Evolutionary conservation across 2,797 vertebrate genomes (phyloP).

Genomic region (Bucorvus abyssinicus): DNA sequence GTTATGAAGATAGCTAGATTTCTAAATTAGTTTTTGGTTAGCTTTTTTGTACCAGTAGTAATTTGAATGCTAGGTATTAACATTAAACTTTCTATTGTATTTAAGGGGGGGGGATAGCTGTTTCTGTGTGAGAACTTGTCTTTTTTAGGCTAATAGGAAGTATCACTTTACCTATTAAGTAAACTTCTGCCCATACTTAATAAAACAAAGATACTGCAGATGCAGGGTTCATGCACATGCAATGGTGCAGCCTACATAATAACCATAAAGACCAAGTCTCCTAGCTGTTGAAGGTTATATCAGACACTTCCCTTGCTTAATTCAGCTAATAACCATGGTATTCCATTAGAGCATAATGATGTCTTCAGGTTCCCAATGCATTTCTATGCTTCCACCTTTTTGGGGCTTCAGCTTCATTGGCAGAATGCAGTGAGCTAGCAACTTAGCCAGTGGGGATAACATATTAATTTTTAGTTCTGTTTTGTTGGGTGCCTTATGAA

Average conservation of each 20-base stretch:
- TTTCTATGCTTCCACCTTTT: neutral
- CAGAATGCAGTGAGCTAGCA: neutral
- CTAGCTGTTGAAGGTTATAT: neutral
- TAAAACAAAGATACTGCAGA: neutral
- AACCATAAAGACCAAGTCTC: neutral
- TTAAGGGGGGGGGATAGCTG: neutral
- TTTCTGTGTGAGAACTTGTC: neutral
- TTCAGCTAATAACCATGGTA: neutral
- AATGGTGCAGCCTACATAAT: neutral
- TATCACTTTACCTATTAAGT: neutral
- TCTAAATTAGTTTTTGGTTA: neutral
- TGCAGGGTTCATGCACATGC: neutral
- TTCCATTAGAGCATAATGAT: neutral
- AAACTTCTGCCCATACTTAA: neutral
- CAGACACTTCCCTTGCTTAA: neutral
- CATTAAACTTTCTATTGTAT: neutral
- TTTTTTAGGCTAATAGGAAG: neutral
- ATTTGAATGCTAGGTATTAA: neutral
- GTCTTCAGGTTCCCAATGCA: accelerated
- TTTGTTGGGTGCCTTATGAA: neutral
- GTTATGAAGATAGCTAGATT: neutral
- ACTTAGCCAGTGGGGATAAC: neutral
- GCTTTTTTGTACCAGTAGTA: neutral
- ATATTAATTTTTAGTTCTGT: neutral
- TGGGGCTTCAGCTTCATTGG: neutral